Evolutionary conservation across 2,113 vertebrate species (phyloP), one percentile per base, ranked within the genome.

Genomic region (Pimephales promelas): DNA sequence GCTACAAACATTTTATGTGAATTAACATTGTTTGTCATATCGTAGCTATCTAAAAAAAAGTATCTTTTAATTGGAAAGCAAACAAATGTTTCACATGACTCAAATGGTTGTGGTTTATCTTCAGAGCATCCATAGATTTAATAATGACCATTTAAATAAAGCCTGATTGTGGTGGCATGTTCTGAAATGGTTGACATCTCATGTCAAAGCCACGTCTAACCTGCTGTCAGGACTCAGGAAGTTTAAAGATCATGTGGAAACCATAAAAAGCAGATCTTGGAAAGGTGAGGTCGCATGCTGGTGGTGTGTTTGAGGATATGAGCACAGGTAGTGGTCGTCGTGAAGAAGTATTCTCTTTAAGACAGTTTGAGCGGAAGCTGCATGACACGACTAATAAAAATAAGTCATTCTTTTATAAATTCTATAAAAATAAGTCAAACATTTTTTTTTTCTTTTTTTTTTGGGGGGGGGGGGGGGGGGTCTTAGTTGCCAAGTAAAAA

Each of bases 191-290:
- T 83, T 86, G 84, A 82, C 31, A 2, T 56, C 52, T 66, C 82
- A 88, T 62, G 75, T 83, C 76, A 86, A 59, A 76, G 36, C 47
- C 64, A 74, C 40, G 56, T 80, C 56, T 80, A 84, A 68, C 79
- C 83, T 88, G 82, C 16, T 61, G 79, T n/a, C n/a, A n/a, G n/a
- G n/a, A n/a, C n/a, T 61, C 79, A 84, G 79, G 68, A 85, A 86
- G 82, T 73, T 64, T 83, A 79, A 81, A 77, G 31, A 74, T 89
- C 84, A 89, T 89, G 84, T 79, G 82, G 88, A 90, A 89, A 91
- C 88, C 70, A 16, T 83, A 43, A 87, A 90, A 91, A 88, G 89
- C 83, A 79, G 90, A 89, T 90, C 83, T 87, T 83, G 87, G 82
- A 85, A 81, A 84, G 82, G 73, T 64, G 47, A 84, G 72, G 79